These are phyloP conservation scores for Megalurothrips usitatus DNA, from an alignment of 2,888 invertebrate species.

Conservation along the genomic window DNA sequence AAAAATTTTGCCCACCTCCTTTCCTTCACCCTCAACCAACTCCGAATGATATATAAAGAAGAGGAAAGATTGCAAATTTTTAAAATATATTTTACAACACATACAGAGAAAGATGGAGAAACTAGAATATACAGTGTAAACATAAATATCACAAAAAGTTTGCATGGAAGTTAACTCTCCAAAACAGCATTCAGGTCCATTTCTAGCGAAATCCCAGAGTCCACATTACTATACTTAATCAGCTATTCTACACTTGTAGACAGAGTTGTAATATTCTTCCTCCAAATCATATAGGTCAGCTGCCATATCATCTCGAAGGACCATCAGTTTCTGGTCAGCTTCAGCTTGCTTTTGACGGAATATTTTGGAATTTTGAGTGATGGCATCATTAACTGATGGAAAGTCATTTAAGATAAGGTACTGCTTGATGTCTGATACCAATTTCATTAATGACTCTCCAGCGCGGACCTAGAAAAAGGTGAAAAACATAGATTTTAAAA, in stretches of 20 bases:
- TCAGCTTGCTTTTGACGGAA: conserved; percentile 87
- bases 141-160: too few relatives aligned
- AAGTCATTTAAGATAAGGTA: conserved; percentile 97
- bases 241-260: conserved; percentile 57
- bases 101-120: too few relatives aligned
- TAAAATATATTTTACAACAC: too few relatives aligned
- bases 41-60: too few relatives aligned
- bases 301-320: conserved; percentile 89
- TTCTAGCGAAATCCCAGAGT: too few relatives aligned
- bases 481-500: too few relatives aligned
- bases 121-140: too few relatives aligned
- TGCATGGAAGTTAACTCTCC: too few relatives aligned
- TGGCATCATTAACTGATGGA: conserved; percentile 95
- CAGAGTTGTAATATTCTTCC: conserved; percentile 87
- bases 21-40: not conserved
- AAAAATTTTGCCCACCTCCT: not conserved
- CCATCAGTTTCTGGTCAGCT: conserved; percentile 89
- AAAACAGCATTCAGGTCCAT: too few relatives aligned
- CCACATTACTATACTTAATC: conserved; percentile 36
- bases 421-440: conserved; percentile 96
- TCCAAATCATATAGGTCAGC: conserved; percentile 88
- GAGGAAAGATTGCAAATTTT: too few relatives aligned
- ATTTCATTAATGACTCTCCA: conserved; percentile 93
- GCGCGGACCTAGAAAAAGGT: conserved; percentile 64
- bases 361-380: conserved; percentile 85